phyloP scores from a whole-genome alignment of 2,113 vertebrate genomes.

The Dicerorhinus sumatrensis region DNA sequence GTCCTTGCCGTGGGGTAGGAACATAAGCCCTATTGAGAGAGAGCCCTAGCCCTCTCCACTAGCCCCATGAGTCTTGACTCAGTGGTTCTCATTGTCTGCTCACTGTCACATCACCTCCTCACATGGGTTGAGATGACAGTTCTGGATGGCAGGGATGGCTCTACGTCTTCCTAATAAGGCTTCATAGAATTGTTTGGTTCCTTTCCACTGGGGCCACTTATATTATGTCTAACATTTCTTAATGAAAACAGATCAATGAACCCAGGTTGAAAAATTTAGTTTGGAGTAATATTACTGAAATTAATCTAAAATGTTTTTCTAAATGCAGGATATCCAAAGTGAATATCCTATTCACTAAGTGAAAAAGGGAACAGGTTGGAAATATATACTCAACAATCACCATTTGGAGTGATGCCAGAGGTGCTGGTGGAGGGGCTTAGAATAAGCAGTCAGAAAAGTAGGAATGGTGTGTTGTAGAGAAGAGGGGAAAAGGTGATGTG shows the following conservation, averaged over 20 bases:
- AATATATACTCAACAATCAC: neutral
- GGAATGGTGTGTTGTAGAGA: neutral
- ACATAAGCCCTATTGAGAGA: no score
- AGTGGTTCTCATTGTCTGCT: neutral
- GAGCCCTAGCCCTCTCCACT: fast-evolving
- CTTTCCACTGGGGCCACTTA: neutral
- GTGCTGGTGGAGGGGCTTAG: neutral
- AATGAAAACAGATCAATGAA: neutral
- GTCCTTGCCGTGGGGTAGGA: neutral
- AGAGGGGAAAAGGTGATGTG: neutral
- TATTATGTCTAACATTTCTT: neutral
- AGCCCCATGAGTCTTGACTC: neutral
- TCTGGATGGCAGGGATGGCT: neutral
- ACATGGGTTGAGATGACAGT: neutral
- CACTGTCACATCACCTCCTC: neutral
- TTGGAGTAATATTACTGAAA: neutral
- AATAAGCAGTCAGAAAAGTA: neutral
- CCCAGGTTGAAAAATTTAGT: neutral
- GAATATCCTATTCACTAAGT: neutral
- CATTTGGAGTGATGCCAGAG: no score
- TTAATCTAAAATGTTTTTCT: neutral
- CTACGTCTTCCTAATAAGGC: neutral
- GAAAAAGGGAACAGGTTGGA: neutral
- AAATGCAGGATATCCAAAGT: neutral
- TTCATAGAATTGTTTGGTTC: neutral